Percentiles rank a stretch among this genome's conserved stretches.
Conservation (phyloP, 2,888 invertebrate genomes). For the Rhorus exstirpatorius region DNA sequence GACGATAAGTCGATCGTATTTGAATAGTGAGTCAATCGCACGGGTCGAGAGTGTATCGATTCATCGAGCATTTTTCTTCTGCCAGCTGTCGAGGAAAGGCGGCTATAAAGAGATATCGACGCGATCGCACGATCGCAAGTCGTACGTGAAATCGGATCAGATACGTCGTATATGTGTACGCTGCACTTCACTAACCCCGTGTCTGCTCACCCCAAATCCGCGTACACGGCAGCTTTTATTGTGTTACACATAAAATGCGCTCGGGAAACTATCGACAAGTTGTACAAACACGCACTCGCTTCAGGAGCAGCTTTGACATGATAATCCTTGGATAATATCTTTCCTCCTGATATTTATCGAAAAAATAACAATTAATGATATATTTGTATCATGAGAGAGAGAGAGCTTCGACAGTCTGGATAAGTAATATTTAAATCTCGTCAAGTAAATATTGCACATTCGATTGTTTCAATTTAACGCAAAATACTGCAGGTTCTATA, state of each 20-base stretch:
- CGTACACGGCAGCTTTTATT: slow-evolving; percentile 35
- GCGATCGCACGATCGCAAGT: slow-evolving; percentile 72
- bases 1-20: slow-evolving; percentile 4
- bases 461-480: too few species aligned
- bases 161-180: slow-evolving; percentile 66
- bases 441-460: too few species aligned
- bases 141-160: slow-evolving; percentile 81
- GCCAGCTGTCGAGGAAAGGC: slow-evolving; percentile 77
- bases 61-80: slow-evolving; percentile 67
- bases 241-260: slow-evolving; percentile 35
- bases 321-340: slow-evolving; percentile 5
- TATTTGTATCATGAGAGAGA: too few species aligned
- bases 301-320: background rate
- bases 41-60: slow-evolving; percentile 53
- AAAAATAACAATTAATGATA: background rate
- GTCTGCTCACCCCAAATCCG: slow-evolving; percentile 39
- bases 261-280: slow-evolving; percentile 40
- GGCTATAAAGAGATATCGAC: slow-evolving; percentile 34
- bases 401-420: too few species aligned
- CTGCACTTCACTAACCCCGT: slow-evolving; percentile 72
- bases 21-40: slow-evolving; percentile 24
- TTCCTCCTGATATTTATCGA: background rate
- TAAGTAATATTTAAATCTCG: too few species aligned
- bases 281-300: background rate
- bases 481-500: too few species aligned